Conservation (phyloP, 2,888 invertebrate species). For the Lacanobia wlatinum region DNA sequence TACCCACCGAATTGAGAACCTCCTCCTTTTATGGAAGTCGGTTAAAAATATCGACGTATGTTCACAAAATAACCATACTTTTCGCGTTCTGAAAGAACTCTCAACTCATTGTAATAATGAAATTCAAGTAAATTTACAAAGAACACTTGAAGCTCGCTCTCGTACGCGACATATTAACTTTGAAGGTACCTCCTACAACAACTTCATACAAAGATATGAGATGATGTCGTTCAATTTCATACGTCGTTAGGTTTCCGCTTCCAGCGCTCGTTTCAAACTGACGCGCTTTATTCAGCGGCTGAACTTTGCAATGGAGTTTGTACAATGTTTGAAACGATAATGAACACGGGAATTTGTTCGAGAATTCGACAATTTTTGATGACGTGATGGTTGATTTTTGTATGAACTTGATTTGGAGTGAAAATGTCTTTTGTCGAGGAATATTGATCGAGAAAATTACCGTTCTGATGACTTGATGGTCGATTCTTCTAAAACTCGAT, state of each 20-base stretch:
- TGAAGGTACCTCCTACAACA: slow-evolving; percentile 1
- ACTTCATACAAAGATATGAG: slow-evolving; percentile 30
- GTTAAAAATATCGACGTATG: neutral
- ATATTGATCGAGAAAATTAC: neutral
- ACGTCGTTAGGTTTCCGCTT: slow-evolving; percentile 38
- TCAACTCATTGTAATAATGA: neutral
- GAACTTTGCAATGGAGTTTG: slow-evolving; percentile 34
- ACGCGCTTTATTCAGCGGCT: slow-evolving; percentile 9
- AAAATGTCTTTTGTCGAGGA: neutral
- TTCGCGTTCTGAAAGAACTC: neutral
- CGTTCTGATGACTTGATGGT: neutral
- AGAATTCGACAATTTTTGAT: slow-evolving; percentile 1
- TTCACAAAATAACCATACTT: neutral
- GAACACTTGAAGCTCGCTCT: slow-evolving; percentile 16
- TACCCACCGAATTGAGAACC: too few species aligned
- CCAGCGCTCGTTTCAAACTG: slow-evolving; percentile 18
- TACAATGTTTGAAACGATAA: slow-evolving; percentile 17
- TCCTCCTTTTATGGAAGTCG: too few species aligned
- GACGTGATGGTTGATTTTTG: slow-evolving; percentile 11
- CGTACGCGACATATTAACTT: slow-evolving; percentile 18
- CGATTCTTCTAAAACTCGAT: neutral
- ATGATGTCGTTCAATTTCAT: slow-evolving; percentile 44
- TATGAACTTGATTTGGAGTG: neutral
- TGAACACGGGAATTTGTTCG: neutral
- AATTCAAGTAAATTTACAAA: slow-evolving; percentile 26